phyloP scores from a whole-genome alignment of 2,797 vertebrate genomes.

The Sebastes iracundus region DNA sequence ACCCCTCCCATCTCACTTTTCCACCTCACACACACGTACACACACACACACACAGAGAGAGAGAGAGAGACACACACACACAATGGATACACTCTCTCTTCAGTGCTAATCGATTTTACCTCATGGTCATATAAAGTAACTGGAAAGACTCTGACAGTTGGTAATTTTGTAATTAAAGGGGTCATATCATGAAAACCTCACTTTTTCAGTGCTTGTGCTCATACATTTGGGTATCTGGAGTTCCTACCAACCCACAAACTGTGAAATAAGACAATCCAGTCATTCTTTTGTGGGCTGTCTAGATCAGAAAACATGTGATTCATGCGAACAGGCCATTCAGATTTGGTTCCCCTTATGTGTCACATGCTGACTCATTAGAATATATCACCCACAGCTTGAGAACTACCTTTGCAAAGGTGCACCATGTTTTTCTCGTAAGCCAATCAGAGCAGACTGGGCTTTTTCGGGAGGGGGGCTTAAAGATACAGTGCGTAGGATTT shows the following conservation, averaged over 20 bases:
- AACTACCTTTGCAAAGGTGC: background rate
- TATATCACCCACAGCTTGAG: background rate
- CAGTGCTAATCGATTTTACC: slow-evolving; percentile 33
- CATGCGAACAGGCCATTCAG: no score
- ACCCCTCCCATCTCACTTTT: slow-evolving; percentile 27
- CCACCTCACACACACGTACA: background rate
- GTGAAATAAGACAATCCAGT: no score
- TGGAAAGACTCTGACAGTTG: slow-evolving; percentile 31
- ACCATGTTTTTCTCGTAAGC: background rate
- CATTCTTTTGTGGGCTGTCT: no score
- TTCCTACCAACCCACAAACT: no score
- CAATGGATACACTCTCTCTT: slow-evolving; percentile 16
- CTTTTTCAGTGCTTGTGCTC: no score
- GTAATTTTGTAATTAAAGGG: slow-evolving; percentile 43
- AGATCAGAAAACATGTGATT: no score
- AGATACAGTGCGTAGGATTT: no score
- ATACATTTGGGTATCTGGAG: no score
- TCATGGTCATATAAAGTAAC: slow-evolving; percentile 26
- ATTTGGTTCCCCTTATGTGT: background rate
- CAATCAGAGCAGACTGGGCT: background rate
- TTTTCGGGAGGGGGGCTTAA: no score
- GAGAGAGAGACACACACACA: background rate
- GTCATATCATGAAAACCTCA: no score
- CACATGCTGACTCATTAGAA: background rate
- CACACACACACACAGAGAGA: background rate